phyloP scores from a whole-genome alignment of 2,113 vertebrate genomes.

The Phodopus roborovskii region DNA sequence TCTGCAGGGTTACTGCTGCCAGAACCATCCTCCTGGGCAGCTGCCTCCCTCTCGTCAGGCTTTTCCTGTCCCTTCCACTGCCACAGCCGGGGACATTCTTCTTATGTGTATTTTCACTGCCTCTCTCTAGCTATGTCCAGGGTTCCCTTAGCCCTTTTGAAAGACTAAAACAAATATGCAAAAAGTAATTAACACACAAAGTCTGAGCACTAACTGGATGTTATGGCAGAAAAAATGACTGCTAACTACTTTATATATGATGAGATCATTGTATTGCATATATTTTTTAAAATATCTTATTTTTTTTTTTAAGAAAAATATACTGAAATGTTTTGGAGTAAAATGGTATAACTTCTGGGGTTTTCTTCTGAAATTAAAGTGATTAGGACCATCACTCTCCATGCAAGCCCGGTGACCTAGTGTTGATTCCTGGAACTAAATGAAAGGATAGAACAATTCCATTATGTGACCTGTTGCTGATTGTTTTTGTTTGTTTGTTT shows the following conservation, averaged over 20 bases:
- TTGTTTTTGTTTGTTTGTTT: too few relatives aligned
- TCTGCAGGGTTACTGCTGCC: not conserved
- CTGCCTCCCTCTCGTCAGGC: not conserved
- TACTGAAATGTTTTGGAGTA: not conserved
- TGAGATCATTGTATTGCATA: not conserved
- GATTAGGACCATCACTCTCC: not conserved
- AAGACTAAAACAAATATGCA: not conserved
- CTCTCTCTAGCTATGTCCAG: not conserved
- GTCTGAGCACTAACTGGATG: not conserved
- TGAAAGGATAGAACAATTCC: not conserved
- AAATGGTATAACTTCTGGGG: not conserved
- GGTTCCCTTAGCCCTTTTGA: not conserved
- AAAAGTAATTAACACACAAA: not conserved
- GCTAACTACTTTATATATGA: constrained; percentile 4
- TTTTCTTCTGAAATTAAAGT: not conserved
- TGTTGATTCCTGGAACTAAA: not conserved
- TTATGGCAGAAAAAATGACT: not conserved
- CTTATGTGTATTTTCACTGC: not conserved
- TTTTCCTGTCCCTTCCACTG: not conserved
- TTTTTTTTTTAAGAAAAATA: not conserved
- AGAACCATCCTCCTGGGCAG: not conserved
- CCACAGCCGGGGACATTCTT: not conserved
- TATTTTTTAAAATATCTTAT: not conserved
- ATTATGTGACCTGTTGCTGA: too few relatives aligned
- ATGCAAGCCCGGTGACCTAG: not conserved